phyloP scores from a whole-genome alignment of 53 echinoderm and acorn worm genomes.

The Echinometra lucunter region DNA sequence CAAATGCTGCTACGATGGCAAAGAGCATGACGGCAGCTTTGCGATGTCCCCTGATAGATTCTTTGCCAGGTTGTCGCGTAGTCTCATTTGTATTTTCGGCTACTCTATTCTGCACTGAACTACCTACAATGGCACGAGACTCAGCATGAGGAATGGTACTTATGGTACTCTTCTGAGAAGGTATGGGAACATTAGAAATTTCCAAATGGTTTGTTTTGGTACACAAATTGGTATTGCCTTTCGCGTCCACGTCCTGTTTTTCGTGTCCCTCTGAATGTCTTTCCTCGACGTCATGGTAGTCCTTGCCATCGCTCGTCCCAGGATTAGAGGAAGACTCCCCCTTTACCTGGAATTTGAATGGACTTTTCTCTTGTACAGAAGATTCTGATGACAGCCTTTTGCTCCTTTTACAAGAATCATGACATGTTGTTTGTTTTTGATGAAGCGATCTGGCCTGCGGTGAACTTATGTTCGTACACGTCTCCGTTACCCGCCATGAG shows the following conservation, averaged over 20 bases:
- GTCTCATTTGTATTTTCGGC: not conserved
- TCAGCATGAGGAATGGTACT: not conserved
- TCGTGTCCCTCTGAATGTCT: not conserved
- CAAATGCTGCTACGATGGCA: constrained; percentile 33
- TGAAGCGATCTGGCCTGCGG: not conserved
- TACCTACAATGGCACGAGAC: not conserved
- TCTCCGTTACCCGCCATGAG: not conserved
- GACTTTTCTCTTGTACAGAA: not conserved
- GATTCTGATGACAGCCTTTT: not conserved
- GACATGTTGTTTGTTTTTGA: not conserved
- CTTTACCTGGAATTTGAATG: not conserved
- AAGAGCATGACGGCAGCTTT: constrained; percentile 58
- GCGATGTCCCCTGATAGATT: constrained; percentile 32
- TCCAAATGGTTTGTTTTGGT: not conserved
- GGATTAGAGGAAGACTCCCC: not conserved
- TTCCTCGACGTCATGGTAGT: not conserved
- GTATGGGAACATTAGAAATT: not conserved
- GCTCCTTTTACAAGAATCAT: not conserved
- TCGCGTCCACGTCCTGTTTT: not conserved
- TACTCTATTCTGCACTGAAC: not conserved
- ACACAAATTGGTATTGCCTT: not conserved
- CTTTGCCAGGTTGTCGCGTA: not conserved
- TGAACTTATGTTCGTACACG: not conserved
- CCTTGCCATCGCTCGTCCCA: not conserved
- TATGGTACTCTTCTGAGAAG: not conserved